Base-by-base conservation (phyloP, 2,888 invertebrate genomes). In the Ferrisia virgata region DNA sequence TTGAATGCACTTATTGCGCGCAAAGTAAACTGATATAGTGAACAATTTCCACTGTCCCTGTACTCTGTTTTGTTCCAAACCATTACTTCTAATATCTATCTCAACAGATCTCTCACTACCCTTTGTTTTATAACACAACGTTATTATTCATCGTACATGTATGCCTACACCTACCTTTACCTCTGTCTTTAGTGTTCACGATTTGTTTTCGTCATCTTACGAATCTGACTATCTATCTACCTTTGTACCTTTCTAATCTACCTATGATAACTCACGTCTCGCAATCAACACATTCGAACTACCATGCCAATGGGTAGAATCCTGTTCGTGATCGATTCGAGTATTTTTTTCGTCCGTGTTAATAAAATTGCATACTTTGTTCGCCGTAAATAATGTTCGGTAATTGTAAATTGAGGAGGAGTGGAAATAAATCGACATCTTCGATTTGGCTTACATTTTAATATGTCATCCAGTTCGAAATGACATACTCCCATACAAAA, bases 21-120 rank as follows among this genome's bases (percentile, higher is more conserved):
- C 82, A 82, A 82, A 82, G 82, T 82, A 82, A 82, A 82, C 82
- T 82, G 82, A 82, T 82, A 69, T 82, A 82, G 82, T 58, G 82
- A 82, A 82, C 82, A 64, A 64, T 82, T 58, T 82, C 36, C 79
- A 36, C 39, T 8, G 79, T 79, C 39, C 64, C 22, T 28, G 82
- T 82, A 64, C 64, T 43, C 43, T 79, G 79, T 82, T 82, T 82
- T 58, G 82, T 82, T 82, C 82, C 82, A 36, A 64, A 82, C 82
- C 82, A 82, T 82, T 82, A 82, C 82, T 82, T 82, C 82, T 82
- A 82, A 82, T 82, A 82, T 82, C 82, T 82, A 82, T 82, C 82
- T 82, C 82, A 82, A 82, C 82, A 58, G 82, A 82, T 82, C 82
- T 82, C 64, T 82, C 58, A 64, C 58, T 64, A 64, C 58, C 58